A percentile compares a stretch with the other conserved stretches of the same genome.
phyloP scores from a whole-genome alignment of 2,797 vertebrate species.

The Pangasius sanitwongsei region DNA sequence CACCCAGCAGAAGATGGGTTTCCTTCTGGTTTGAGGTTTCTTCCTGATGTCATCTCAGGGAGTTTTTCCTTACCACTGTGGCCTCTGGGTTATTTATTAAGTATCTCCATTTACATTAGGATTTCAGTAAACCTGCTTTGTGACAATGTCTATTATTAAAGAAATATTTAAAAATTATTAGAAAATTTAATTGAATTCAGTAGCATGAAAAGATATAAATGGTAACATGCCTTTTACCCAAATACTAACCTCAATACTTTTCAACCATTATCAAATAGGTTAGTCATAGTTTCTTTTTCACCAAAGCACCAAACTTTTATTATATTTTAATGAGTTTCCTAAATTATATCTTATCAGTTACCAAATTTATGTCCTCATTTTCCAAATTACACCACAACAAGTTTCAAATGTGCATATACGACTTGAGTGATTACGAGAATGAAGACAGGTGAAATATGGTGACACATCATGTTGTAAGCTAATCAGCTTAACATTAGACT shows the following conservation, averaged over 20 bases:
- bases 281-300: background rate
- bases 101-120: background rate
- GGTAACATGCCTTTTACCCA: background rate
- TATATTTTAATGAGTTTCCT: background rate
- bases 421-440: background rate
- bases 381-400: background rate
- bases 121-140: background rate
- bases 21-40: too few relatives aligned
- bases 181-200: background rate
- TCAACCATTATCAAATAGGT: background rate
- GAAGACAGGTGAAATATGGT: background rate
- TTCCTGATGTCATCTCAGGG: too few relatives aligned
- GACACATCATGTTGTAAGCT: background rate
- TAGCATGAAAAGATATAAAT: background rate
- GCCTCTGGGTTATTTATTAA: background rate
- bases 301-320: background rate
- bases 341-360: background rate
- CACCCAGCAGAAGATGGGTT: too few relatives aligned
- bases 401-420: background rate
- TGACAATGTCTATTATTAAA: background rate
- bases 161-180: background rate
- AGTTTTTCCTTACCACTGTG: background rate
- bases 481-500: conserved; percentile 5
- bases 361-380: background rate
- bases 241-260: background rate